A percentile compares a stretch with the other conserved stretches of the same genome.
These are phyloP conservation scores for Meloidogyne exigua DNA, from an alignment of 1,140 invertebrate genomes.

Conservation along the genomic window DNA sequence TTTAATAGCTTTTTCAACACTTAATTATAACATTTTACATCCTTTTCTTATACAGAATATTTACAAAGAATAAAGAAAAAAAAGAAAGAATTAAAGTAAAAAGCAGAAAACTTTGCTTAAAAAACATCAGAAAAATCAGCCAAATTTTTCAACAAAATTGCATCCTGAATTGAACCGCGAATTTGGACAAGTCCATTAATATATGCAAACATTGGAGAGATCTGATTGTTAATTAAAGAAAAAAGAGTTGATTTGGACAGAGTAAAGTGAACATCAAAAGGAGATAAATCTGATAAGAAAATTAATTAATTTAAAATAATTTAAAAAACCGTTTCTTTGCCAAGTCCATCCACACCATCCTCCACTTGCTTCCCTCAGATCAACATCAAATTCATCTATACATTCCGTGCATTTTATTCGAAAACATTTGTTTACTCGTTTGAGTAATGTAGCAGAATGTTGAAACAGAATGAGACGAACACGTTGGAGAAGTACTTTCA, in stretches of 20 bases:
- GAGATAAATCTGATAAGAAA: background rate
- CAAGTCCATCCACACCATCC: conserved; percentile 31
- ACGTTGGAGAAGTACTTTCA: conserved; percentile 1
- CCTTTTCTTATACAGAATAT: no score
- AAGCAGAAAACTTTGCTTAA: no score
- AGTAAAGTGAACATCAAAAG: conserved; percentile 21
- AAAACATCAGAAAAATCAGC: conserved; percentile 22
- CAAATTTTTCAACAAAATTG: conserved; percentile 35
- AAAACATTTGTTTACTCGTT: conserved; percentile 28
- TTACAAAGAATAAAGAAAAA: no score
- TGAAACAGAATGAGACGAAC: conserved; percentile 17
- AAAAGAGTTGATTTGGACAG: conserved; percentile 24
- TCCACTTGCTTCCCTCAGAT: conserved; percentile 7
- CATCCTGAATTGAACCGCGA: conserved; percentile 34
- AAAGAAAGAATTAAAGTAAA: no score
- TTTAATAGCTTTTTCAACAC: no score
- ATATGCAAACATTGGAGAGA: conserved; percentile 44
- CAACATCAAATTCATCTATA: conserved; percentile 25
- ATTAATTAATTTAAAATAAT: background rate
- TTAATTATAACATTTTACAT: no score
- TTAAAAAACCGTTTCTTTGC: background rate
- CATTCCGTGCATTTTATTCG: conserved; percentile 24
- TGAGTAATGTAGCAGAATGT: conserved; percentile 29
- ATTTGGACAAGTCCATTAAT: conserved; percentile 43
- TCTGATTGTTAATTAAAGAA: conserved; percentile 32